Base-by-base conservation (phyloP, 2,797 vertebrate species). In the Parotocinclus haroldoi region DNA sequence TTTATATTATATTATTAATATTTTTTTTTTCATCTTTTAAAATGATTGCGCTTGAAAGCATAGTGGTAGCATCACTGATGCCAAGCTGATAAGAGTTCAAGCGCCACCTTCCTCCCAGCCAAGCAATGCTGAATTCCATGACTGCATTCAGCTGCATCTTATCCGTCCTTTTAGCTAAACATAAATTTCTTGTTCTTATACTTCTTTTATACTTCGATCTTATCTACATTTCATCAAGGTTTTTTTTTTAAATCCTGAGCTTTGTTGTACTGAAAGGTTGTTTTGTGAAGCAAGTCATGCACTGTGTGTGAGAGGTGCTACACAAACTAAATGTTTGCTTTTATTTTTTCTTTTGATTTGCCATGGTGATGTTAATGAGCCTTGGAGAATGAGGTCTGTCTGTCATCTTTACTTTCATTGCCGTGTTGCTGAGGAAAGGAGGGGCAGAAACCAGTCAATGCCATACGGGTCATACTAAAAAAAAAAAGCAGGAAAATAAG, bases 341-440 rank as follows among this genome's bases (percentile, higher is more conserved):
- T 53, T 67, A 37, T 19, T 52, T 65, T 68, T 9, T 39, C 56
- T 63, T 72, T 40, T 60, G 44, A 52, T 50, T 74, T 61, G 45
- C 72, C 69, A 40, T 64, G 44, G 44, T 10, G 55, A 72, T 58
- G 62, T 73, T 74, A 84, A 78, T 53, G 68, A 80, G 63, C 69
- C 80, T 82, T 83, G 80, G 78, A 80, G 70, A 65, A 46, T 50
- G 45, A 46, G 49, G 79, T 80, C 79, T 60, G 77, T 87, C 81
- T 76, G 79, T 82, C 83, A 39, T 66, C 77, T 17, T 74, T 77
- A 72, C 78, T 80, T 80, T 73, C 66, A 46, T 76, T 71, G 81
- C 78, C 44, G 72, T 77, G 77, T 61, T 71, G 77, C 78, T 55
- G 12, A 68, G 66, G 38, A 9, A 16, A 18, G 66, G 71, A 83